Evolutionary conservation across 2,888 invertebrate species (phyloP).

Genomic region (Ceraclea dissimilis): DNA sequence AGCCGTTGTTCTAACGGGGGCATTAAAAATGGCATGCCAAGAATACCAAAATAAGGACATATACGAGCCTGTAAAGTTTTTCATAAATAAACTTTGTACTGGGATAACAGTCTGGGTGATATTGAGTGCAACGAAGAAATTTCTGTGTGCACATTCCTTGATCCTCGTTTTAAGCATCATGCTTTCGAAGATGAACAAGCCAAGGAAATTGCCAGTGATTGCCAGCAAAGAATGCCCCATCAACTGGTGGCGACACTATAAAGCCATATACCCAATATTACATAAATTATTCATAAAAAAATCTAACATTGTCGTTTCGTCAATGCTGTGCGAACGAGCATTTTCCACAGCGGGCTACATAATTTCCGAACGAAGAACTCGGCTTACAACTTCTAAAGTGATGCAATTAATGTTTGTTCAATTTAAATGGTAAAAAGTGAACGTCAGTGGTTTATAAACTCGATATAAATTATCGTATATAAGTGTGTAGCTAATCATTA

Average conservation of each 20-base stretch:
- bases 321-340: constrained; percentile 1
- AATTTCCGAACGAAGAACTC: neutral
- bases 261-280: neutral
- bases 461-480: no score
- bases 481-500: no score
- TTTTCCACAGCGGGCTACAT: neutral
- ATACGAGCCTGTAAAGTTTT: neutral
- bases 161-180: neutral
- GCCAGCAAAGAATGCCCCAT: neutral
- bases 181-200: neutral
- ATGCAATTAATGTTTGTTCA: neutral
- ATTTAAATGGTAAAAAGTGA: no score
- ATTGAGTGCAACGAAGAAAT: neutral
- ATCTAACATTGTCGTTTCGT: neutral
- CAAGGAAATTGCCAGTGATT: neutral
- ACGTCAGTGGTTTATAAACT: no score
- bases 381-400: neutral
- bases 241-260: neutral
- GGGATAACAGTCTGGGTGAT: neutral
- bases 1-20: neutral
- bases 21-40: neutral
- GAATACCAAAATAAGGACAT: neutral
- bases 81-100: neutral
- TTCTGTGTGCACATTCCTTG: neutral
- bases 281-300: neutral